phyloP scores from a whole-genome alignment of 2,113 vertebrate species.

The Trogon melanurus region DNA sequence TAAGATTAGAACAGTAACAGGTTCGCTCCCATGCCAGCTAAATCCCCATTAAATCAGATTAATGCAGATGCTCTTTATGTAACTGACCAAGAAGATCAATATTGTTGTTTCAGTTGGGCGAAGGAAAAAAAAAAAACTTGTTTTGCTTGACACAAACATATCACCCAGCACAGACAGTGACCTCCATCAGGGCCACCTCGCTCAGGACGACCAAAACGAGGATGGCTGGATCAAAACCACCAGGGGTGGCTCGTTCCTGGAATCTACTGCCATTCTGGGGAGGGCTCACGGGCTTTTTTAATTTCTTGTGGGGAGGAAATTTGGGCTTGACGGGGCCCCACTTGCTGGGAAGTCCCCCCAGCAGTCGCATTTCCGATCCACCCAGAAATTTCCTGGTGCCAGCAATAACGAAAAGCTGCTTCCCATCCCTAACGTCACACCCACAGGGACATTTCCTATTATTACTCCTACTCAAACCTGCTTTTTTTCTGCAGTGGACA shows the following conservation, averaged over 20 bases:
- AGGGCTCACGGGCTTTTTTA: neutral
- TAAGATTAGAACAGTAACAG: slow-evolving; percentile 66
- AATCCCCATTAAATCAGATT: slow-evolving; percentile 75
- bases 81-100: slow-evolving; percentile 76
- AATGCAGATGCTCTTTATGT: slow-evolving; percentile 74
- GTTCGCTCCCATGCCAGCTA: slow-evolving; percentile 62
- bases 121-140: slow-evolving; percentile 34
- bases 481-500: neutral
- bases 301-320: neutral
- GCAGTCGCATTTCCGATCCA: neutral
- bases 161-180: neutral
- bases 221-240: neutral
- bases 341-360: neutral
- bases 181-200: neutral
- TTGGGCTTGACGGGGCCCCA: neutral
- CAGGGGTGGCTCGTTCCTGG: rapidly evolving
- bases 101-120: slow-evolving; percentile 52
- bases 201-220: neutral
- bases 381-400: neutral
- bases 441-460: neutral
- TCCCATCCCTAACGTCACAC: neutral
- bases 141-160: slow-evolving; percentile 53
- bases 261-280: too few species aligned
- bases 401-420: neutral
- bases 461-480: neutral